Evolutionary conservation across 1,140 invertebrate species (phyloP), one percentile per base, ranked within the genome.

Genomic region (Cyclargus thomasi): DNA sequence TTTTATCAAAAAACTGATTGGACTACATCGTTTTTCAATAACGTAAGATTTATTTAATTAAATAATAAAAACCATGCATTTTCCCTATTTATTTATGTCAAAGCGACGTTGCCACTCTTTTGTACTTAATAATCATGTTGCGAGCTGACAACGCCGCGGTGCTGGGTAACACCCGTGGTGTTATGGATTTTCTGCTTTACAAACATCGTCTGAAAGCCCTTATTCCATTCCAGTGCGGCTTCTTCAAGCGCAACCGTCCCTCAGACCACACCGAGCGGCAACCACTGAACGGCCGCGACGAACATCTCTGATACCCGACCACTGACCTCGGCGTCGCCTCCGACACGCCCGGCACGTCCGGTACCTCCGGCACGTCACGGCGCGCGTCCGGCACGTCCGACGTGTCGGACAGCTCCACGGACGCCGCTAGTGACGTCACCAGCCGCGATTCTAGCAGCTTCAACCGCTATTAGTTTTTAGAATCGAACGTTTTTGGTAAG

Each of bases 201-300:
- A 29, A 29, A 7, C 5, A 29, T 29, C n/a, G 20, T 68, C 14
- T 64, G 29, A 53, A 14, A n/a, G 53, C 10, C 59, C 62, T 63
- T 67, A 62, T 39, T 65, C 36, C 62, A 39, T 71, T 93, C 36
- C 88, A 98, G 96, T 95, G 95, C 87, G 97, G 97, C 68, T 98
- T 98, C 93, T 98, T 98, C 91, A 97, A 97, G 81, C 93, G 97
- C 75, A 97, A 97, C 88, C 93, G 97, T 59, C 96, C 96, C 53
- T 93, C 93, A 8, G 93, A 94, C 80, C 93, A 94, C 73, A 93
- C 95, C 2, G 96, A 97, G 91, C 93, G 95, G 53, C 95, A 97
- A 85, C 96, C 97, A 8, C 88, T 97, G 62, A 95, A 95, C 78
- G 91, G 94, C 21, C 94, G 93, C 57, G 94, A 95, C 88, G 94